Evolutionary conservation across 2,888 invertebrate genomes (phyloP), one percentile per base, ranked within the genome.

Genomic region (Mallateleia sp.): DNA sequence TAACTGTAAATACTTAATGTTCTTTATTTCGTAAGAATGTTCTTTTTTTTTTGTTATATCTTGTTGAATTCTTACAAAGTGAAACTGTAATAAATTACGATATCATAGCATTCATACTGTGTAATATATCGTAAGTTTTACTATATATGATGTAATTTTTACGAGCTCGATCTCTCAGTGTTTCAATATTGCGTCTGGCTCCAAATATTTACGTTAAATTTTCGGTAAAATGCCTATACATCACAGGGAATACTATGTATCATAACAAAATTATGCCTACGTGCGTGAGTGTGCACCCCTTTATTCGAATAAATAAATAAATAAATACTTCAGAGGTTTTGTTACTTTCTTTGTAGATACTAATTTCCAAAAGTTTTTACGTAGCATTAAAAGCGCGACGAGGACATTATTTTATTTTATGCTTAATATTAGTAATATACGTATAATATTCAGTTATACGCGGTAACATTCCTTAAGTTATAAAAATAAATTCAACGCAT

Each of bases 231-330:
- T 75, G 74, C 67, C 60, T 67, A 56, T 45, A 72, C 56, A 66
- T 72, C 71, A 74, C 72, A 64, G 62, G 64, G 50, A 78, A 47
- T 69, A 62, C 54, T 83, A 62, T 25, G 25, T n/a, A n/a, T 25
- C 56, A 62, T 71, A n/a, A 77, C 60, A 77, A 81, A 71, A 83
- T 74, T 58, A 67, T 60, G 54, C 47, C 77, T 77, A 77, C 56
- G 54, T 71, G 54, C 25, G 50, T 45, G 54, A 56, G 52, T 32
- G 38, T 58, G 60, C 58, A 67, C 50, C 38, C 38, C n/a, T 28
- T 58, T n/a, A 22, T 42, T 58, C 34, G 54, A 69, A 71, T 69
- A 75, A 67, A 83, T 74, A 80, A 69, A 69, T 82, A 82, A 82
- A 74, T 82, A 47, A 66, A 47, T 52, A 15, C 54, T 45, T 42